A percentile compares a stretch with the other conserved stretches of the same genome.
These are phyloP conservation scores for Lamprotornis superbus DNA, from an alignment of 2,113 vertebrate genomes.

Conservation along the genomic window DNA sequence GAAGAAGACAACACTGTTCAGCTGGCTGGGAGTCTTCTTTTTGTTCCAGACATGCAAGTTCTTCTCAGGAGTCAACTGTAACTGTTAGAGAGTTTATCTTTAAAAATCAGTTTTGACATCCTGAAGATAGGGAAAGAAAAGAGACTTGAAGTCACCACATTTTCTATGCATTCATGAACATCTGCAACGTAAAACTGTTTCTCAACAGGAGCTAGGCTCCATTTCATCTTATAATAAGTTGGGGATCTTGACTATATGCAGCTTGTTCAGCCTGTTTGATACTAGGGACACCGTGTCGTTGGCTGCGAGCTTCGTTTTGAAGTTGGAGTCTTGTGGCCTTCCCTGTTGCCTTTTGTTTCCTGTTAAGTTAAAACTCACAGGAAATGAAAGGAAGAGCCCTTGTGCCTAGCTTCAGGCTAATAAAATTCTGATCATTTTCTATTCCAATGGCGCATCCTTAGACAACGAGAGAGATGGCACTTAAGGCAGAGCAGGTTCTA, in stretches of 20 bases:
- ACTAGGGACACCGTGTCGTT: neutral
- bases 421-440: neutral
- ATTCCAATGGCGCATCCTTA: neutral
- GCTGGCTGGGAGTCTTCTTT: slow-evolving; percentile 16
- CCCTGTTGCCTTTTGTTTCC: neutral
- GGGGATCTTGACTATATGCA: slow-evolving; percentile 4
- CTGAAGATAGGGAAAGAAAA: slow-evolving; percentile 3
- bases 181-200: slow-evolving; percentile 48
- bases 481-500: neutral
- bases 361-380: neutral
- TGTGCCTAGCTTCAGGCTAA: neutral
- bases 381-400: neutral
- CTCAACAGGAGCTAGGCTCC: slow-evolving; percentile 3
- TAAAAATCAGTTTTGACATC: slow-evolving; percentile 40
- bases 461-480: neutral
- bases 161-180: slow-evolving; percentile 43
- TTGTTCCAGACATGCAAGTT: slow-evolving; percentile 30
- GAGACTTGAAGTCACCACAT: slow-evolving; percentile 18
- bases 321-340: neutral
- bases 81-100: slow-evolving; percentile 9
- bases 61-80: slow-evolving; percentile 22
- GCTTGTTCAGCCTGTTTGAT: neutral
- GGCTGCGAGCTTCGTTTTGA: neutral
- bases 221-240: slow-evolving; percentile 29
- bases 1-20: neutral